Conservation (phyloP, 1,140 invertebrate genomes). For the Drosophila sturtevanti region DNA sequence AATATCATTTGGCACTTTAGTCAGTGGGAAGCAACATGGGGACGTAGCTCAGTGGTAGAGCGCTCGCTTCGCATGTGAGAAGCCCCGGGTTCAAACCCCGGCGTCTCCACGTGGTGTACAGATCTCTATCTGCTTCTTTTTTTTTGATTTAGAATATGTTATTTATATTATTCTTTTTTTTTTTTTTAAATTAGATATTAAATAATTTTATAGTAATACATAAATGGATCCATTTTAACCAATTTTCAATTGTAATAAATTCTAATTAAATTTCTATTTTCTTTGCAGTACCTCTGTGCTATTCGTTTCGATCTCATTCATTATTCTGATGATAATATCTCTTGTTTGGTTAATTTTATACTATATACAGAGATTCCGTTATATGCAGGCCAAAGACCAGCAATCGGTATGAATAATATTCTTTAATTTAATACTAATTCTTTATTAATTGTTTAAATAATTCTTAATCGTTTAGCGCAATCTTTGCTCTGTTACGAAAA, state of each 20-base stretch:
- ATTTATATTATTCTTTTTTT: no score
- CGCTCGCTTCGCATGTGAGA: slow-evolving; percentile 97
- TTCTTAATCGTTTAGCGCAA: slow-evolving; percentile 86
- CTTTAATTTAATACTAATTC: background rate
- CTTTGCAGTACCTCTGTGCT: slow-evolving; percentile 91
- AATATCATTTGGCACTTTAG: background rate
- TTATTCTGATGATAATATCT: slow-evolving; percentile 96
- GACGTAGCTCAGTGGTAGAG: slow-evolving; percentile 90
- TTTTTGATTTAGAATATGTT: slow-evolving; percentile 61
- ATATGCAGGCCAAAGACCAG: slow-evolving; percentile 94
- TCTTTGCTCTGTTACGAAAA: slow-evolving; percentile 94
- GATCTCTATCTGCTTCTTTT: slow-evolving; percentile 29
- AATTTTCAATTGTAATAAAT: no score
- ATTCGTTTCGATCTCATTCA: slow-evolving; percentile 97
- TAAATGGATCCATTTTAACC: no score
- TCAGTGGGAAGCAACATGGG: slow-evolving; percentile 52
- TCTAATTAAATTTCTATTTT: slow-evolving; percentile 34
- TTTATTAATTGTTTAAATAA: slow-evolving; percentile 54
- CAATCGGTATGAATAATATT: slow-evolving; percentile 63
- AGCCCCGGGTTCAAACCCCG: slow-evolving; percentile 94
- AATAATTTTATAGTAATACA: no score
- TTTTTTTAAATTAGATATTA: no score
- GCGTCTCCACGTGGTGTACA: slow-evolving; percentile 85
- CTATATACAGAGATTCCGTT: slow-evolving; percentile 95
- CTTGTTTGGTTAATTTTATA: slow-evolving; percentile 97